These are phyloP conservation scores for Drosophila biarmipes DNA, from an alignment of 1,140 invertebrate genomes.

Conservation along the genomic window DNA sequence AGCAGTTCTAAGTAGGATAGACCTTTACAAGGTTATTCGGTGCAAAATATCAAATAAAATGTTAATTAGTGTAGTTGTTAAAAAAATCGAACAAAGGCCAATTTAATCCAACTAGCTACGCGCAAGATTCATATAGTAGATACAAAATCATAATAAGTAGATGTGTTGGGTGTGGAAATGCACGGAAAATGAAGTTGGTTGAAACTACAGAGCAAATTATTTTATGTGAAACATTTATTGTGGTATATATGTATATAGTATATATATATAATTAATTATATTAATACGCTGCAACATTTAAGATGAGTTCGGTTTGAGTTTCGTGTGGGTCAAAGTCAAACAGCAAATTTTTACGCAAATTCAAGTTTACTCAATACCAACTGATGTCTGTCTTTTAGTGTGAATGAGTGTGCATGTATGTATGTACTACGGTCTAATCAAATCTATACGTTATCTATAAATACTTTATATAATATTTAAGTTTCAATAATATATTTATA, in stretches of 20 bases:
- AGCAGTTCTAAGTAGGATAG: slow-evolving; percentile 22
- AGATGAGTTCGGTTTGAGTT: slow-evolving; percentile 53
- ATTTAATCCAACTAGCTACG: slow-evolving; percentile 46
- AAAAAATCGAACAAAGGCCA: slow-evolving; percentile 10
- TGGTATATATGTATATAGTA: slow-evolving; percentile 57
- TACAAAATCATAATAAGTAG: slow-evolving; percentile 18
- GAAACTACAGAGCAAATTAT: slow-evolving; percentile 68
- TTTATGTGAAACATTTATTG: slow-evolving; percentile 77
- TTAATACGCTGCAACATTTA: slow-evolving; percentile 61
- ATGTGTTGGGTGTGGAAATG: slow-evolving; percentile 31
- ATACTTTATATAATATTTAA: slow-evolving; percentile 58
- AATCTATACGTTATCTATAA: slow-evolving; percentile 64
- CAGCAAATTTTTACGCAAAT: slow-evolving; percentile 50
- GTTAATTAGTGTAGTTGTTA: slow-evolving; percentile 6
- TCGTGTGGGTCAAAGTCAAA: slow-evolving; percentile 45
- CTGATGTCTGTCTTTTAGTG: slow-evolving; percentile 34
- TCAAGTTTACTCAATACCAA: slow-evolving; percentile 55
- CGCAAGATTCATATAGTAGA: slow-evolving; percentile 32
- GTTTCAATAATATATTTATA: slow-evolving; percentile 53
- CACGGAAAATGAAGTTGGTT: slow-evolving; percentile 36
- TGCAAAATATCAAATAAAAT: slow-evolving; percentile 22
- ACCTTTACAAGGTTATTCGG: slow-evolving; percentile 10
- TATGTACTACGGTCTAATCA: slow-evolving; percentile 63
- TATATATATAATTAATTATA: slow-evolving; percentile 57
- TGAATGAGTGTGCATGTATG: slow-evolving; percentile 56